Evolutionary conservation across 1,140 invertebrate genomes (phyloP).

Genomic region (Trichonephila clavipes): DNA sequence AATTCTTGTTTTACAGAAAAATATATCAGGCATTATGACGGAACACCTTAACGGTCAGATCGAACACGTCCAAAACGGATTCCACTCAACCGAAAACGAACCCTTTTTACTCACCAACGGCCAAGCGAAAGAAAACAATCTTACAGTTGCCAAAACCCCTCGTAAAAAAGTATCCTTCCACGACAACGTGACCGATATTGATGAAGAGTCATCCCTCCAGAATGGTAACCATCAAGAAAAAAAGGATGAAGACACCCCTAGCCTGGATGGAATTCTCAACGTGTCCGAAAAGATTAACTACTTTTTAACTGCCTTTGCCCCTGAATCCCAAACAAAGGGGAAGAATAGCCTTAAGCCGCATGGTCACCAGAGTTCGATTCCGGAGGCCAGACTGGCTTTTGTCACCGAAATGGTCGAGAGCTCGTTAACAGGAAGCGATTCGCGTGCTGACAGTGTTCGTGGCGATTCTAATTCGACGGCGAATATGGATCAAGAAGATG

Average conservation of each 20-base stretch:
- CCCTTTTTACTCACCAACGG: background rate
- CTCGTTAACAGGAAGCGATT: slow-evolving; percentile 45
- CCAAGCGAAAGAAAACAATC: background rate
- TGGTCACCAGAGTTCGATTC: slow-evolving; percentile 72
- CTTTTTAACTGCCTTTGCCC: slow-evolving; percentile 9
- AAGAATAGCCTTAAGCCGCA: background rate
- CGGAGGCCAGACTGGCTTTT: slow-evolving; percentile 68
- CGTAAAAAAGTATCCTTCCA: slow-evolving; percentile 64
- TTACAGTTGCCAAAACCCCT: background rate
- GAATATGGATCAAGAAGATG: background rate
- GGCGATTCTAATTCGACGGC: slow-evolving; percentile 15
- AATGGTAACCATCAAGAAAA: background rate
- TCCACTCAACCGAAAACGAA: background rate
- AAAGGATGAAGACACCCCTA: background rate
- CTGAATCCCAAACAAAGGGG: background rate
- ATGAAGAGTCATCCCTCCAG: background rate
- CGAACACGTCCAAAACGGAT: background rate
- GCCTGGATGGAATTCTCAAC: slow-evolving; percentile 25
- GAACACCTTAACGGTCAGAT: background rate
- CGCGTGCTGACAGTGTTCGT: slow-evolving; percentile 23
- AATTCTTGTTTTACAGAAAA: background rate
- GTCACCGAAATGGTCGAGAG: slow-evolving; percentile 68
- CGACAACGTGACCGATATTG: slow-evolving; percentile 61
- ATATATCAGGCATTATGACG: background rate
- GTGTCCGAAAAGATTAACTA: slow-evolving; percentile 64